phyloP scores from a whole-genome alignment of 1,140 invertebrate genomes.

The Drosophila pandora region DNA sequence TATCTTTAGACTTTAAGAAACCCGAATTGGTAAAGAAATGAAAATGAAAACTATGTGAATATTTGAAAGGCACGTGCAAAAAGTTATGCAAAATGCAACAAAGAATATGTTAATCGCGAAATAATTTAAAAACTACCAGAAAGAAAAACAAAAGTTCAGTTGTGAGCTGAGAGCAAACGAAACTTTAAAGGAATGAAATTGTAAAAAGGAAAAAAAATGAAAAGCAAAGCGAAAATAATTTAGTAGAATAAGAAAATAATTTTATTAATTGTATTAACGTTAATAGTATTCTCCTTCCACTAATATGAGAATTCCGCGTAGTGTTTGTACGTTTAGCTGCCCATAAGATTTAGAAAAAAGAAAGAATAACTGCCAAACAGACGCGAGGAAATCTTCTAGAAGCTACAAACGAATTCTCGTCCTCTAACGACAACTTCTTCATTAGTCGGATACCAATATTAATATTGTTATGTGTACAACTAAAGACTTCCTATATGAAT shows the following conservation, averaged over 20 bases:
- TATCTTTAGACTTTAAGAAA: constrained; percentile 59
- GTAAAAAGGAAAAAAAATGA: constrained; percentile 58
- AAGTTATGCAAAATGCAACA: constrained; percentile 43
- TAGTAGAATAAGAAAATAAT: constrained; percentile 73
- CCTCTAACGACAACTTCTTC: constrained; percentile 84
- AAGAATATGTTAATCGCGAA: constrained; percentile 44
- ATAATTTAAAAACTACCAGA: constrained; percentile 28
- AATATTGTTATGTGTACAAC: constrained; percentile 71
- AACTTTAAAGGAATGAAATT: constrained; percentile 42
- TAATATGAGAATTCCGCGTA: constrained; percentile 83
- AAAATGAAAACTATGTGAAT: constrained; percentile 45
- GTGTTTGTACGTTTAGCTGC: constrained; percentile 49
- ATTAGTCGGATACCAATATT: constrained; percentile 81
- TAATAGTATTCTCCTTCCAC: constrained; percentile 65
- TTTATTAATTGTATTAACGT: constrained; percentile 77
- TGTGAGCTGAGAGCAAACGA: constrained; percentile 62
- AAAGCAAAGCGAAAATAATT: constrained; percentile 57
- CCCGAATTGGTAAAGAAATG: constrained; percentile 16
- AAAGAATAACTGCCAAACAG: constrained; percentile 54
- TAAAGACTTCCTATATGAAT: constrained; percentile 76
- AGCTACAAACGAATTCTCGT: constrained; percentile 82
- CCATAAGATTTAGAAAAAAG: background rate
- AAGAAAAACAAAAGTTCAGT: constrained; percentile 75
- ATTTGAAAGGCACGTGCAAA: constrained; percentile 81
- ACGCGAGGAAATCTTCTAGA: constrained; percentile 15